phyloP scores from a whole-genome alignment of 2,797 vertebrate species.

The Cossypha dichroa region DNA sequence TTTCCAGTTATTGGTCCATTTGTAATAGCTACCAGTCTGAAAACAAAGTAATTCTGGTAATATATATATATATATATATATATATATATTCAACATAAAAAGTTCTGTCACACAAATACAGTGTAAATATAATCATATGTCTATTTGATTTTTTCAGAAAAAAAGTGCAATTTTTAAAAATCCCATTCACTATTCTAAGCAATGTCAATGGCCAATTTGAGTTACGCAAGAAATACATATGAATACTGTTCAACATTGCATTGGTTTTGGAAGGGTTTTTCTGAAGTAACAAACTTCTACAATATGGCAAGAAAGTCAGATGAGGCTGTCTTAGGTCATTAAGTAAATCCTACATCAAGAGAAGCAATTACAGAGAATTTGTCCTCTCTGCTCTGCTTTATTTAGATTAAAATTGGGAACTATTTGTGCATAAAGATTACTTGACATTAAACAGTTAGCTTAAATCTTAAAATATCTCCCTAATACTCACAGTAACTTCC shows the following conservation, averaged over 20 bases:
- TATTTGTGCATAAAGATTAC: not conserved
- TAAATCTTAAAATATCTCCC: not conserved
- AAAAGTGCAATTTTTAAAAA: not conserved
- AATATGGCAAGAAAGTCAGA: not conserved
- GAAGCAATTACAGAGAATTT: not conserved
- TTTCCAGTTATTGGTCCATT: slow-evolving; percentile 87
- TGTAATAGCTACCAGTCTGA: slow-evolving; percentile 83
- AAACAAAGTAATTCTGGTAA: not conserved
- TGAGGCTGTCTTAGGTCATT: not conserved
- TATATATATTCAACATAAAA: not conserved
- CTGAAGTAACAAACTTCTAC: not conserved
- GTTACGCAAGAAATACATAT: not conserved
- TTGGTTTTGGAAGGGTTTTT: not conserved
- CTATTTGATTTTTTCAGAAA: not conserved
- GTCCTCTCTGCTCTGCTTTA: not conserved
- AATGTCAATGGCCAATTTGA: not conserved
- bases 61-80: not conserved
- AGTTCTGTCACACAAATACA: not conserved
- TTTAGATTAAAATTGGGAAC: not conserved
- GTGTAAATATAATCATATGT: not conserved
- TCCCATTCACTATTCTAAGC: not conserved
- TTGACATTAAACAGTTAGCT: not conserved
- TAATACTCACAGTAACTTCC: not conserved
- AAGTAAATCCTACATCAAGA: not conserved
- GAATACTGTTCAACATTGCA: not conserved